phyloP scores from a whole-genome alignment of 2,113 vertebrate species.

The Rhynchopsitta pachyrhyncha region DNA sequence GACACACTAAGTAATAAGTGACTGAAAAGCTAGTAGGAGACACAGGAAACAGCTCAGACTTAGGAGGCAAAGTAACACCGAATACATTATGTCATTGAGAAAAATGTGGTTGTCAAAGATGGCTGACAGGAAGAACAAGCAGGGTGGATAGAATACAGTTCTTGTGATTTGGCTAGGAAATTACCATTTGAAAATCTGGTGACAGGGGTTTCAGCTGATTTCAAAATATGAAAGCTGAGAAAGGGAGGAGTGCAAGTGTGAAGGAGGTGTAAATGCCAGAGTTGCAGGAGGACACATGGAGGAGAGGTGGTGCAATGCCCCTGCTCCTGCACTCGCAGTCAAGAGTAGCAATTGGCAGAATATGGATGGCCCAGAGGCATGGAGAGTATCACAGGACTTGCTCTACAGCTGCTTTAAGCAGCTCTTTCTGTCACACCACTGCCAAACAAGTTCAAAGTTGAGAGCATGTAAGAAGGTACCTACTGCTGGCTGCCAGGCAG shows the following conservation, averaged over 20 bases:
- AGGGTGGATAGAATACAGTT: background rate
- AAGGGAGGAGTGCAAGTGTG: background rate
- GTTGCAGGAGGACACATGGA: background rate
- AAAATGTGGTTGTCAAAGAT: background rate
- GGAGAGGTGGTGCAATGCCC: rapidly evolving
- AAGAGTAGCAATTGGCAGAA: background rate
- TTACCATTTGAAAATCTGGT: background rate
- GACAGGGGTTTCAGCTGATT: background rate
- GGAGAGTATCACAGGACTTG: background rate
- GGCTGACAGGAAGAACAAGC: background rate
- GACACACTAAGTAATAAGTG: background rate
- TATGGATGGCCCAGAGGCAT: background rate
- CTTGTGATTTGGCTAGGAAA: background rate
- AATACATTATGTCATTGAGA: background rate
- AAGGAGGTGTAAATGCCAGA: background rate
- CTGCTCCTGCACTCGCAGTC: background rate
- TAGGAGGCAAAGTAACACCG: background rate
- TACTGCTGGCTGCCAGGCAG: background rate
- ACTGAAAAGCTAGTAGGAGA: background rate
- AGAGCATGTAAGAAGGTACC: background rate
- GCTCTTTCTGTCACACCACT: background rate
- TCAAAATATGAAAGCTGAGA: background rate
- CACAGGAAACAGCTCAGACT: background rate
- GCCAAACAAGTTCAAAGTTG: constrained; percentile 8
- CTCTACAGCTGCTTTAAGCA: background rate